phyloP scores from a whole-genome alignment of 2,888 invertebrate genomes.

The Oxyteleia sp. region DNA sequence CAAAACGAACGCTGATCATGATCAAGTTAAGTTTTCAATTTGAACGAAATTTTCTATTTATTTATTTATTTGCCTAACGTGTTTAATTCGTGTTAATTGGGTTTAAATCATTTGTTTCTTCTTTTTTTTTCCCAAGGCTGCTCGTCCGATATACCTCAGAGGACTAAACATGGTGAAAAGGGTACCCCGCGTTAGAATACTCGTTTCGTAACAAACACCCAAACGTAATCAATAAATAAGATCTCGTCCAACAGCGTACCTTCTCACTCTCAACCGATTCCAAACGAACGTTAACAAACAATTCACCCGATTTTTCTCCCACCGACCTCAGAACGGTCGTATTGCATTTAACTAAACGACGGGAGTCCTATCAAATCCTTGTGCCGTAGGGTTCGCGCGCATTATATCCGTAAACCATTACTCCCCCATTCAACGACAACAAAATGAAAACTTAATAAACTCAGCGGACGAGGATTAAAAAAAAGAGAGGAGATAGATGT shows the following conservation, averaged over 20 bases:
- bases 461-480: too few species aligned
- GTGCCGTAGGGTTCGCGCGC: too few species aligned
- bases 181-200: constrained; percentile 60
- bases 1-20: constrained; percentile 11
- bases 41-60: constrained; percentile 47
- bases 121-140: constrained; percentile 81
- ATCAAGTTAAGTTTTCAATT: not conserved
- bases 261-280: too few species aligned
- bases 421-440: too few species aligned
- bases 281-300: too few species aligned
- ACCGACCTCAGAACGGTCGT: too few species aligned
- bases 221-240: constrained; percentile 35
- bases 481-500: too few species aligned
- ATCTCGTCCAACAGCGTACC: constrained; percentile 9
- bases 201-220: constrained; percentile 31
- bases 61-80: constrained; percentile 64
- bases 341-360: too few species aligned
- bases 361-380: too few species aligned
- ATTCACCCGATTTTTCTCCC: too few species aligned
- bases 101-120: constrained; percentile 73
- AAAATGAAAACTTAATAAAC: too few species aligned
- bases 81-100: constrained; percentile 60
- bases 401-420: too few species aligned
- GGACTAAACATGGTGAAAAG: constrained; percentile 84
- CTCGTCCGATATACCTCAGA: constrained; percentile 85